Conservation (phyloP, 1,140 invertebrate species). For the Pseudomyrmex sp. region DNA sequence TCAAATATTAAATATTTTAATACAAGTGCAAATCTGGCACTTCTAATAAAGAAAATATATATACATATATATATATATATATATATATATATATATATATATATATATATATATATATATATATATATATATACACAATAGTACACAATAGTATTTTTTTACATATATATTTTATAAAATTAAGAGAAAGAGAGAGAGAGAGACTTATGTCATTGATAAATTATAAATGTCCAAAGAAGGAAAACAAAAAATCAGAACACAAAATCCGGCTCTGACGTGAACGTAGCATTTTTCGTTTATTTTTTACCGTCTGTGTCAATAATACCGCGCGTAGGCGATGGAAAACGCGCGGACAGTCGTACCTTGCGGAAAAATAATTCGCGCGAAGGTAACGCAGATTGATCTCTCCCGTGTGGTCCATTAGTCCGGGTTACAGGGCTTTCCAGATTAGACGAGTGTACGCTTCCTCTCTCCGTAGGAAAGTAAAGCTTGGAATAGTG, state of each 20-base stretch:
- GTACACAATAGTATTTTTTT: neutral
- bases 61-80: no score
- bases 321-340: slow-evolving; percentile 43
- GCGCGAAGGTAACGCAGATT: slow-evolving; percentile 69
- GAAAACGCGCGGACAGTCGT: slow-evolving; percentile 44
- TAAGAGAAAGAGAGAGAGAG: no score
- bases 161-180: neutral
- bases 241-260: neutral
- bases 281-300: slow-evolving; percentile 36
- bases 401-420: slow-evolving; percentile 70
- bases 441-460: slow-evolving; percentile 65
- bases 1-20: neutral
- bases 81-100: no score
- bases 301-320: slow-evolving; percentile 42
- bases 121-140: no score
- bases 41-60: neutral
- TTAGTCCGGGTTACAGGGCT: slow-evolving; percentile 67
- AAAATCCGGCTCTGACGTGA: slow-evolving; percentile 3
- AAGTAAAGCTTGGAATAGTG: neutral
- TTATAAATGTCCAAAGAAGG: slow-evolving; percentile 6
- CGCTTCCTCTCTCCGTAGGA: neutral
- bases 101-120: no score
- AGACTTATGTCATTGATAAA: slow-evolving; percentile 14
- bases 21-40: no score
- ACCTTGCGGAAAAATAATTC: slow-evolving; percentile 68